Evolutionary conservation across 2,113 vertebrate genomes (phyloP), one percentile per base, ranked within the genome.

Genomic region (Amazona guildingii): DNA sequence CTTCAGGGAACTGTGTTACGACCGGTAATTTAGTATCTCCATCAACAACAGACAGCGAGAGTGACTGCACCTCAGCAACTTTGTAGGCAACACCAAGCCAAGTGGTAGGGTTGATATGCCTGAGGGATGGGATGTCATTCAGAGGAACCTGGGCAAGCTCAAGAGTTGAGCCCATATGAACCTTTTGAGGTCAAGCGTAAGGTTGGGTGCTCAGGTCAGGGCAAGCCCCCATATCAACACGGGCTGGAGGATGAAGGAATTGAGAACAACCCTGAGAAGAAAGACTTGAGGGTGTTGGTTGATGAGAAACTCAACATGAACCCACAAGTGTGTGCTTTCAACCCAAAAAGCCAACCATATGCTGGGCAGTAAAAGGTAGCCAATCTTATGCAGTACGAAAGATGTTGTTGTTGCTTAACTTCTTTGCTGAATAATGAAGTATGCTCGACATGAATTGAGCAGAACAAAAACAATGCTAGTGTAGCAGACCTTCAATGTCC

Each of bases 51-150:
- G 43, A 46, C 6, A 37, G n/a, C 21, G 17, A 17, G 64, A 85
- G 10, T 0, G 0, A 73, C 9, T 7, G 9, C 19, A 54, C 13
- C 3, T 18, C 43, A 41, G 35, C 12, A 68, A 46, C 35, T 67
- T 20, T 46, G 35, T 41, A 62, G 51, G 9, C 9, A 18, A 72
- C n/a, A 55, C 11, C 5, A 59, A 75, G 48, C 16, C 46, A 14
- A 10, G 13, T 31, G 44, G 16, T 61, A 35, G 5, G 3, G 21
- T 0, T 57, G 74, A 75, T 54, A 49, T 1, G 3, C 23, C 43
- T 13, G 24, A 69, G 35, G 48, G 66, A 68, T 2, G 14, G 37
- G 27, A 69, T 35, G 31, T 3, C 77, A 70, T 52, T 15, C 54
- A 49, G 33, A 79, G 9, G 18, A 16, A 57, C 11, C 20, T 29